These are phyloP conservation scores for Tinea pellionella DNA, from an alignment of 2,888 invertebrate species.

Conservation along the genomic window DNA sequence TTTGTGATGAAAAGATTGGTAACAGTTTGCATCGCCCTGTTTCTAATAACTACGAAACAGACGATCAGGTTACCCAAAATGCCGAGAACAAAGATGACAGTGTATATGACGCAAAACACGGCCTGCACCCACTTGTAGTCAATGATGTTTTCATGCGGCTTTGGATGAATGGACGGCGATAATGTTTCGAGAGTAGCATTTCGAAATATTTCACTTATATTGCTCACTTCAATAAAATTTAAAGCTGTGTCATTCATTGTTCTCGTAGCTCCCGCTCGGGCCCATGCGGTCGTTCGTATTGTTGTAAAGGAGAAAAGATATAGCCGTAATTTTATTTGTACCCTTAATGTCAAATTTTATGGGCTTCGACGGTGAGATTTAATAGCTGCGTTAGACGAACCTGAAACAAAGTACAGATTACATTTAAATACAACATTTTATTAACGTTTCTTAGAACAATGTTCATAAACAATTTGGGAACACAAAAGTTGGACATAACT, in stretches of 20 bases:
- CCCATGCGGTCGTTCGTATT: background rate
- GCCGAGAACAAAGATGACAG: slow-evolving; percentile 88
- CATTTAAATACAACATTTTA: slow-evolving; percentile 12
- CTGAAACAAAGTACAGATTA: slow-evolving; percentile 48
- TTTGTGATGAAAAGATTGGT: slow-evolving; percentile 98
- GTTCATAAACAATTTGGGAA: background rate
- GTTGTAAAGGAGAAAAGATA: slow-evolving; percentile 1
- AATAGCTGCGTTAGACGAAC: slow-evolving; percentile 28
- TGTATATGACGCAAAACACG: slow-evolving; percentile 81
- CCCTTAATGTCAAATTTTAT: slow-evolving; percentile 15
- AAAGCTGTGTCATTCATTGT: slow-evolving; percentile 45
- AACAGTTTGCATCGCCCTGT: slow-evolving; percentile 96
- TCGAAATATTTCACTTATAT: slow-evolving; percentile 11
- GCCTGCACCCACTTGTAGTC: slow-evolving; percentile 77
- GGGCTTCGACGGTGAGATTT: slow-evolving; percentile 29
- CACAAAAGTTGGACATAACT: background rate
- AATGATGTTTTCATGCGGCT: slow-evolving; percentile 60
- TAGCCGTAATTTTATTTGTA: slow-evolving; percentile 10
- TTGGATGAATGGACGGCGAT: background rate
- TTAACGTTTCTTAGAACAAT: background rate
- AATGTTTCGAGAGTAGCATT: slow-evolving; percentile 6
- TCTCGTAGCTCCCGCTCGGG: background rate
- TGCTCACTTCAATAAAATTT: slow-evolving; percentile 23
- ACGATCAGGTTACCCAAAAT: slow-evolving; percentile 91
- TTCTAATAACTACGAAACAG: slow-evolving; percentile 92